These are phyloP conservation scores for Aleiodes testaceus DNA, from an alignment of 2,888 invertebrate species.

Conservation along the genomic window DNA sequence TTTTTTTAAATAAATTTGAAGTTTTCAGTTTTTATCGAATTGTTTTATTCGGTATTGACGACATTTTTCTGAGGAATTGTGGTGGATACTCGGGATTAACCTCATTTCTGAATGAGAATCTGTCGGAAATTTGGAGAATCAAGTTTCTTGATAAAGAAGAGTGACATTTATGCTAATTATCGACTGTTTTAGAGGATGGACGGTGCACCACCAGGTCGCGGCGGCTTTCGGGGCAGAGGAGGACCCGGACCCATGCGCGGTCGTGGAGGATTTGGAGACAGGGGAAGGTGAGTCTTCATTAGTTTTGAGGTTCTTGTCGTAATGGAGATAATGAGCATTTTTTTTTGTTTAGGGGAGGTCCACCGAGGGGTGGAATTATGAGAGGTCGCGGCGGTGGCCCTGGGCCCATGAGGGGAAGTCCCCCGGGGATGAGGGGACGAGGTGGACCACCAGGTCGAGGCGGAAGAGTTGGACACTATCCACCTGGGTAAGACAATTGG, in stretches of 20 bases:
- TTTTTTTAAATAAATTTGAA: not conserved
- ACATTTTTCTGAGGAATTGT: not conserved
- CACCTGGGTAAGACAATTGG: slow-evolving; percentile 63
- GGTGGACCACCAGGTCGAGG: slow-evolving; percentile 69
- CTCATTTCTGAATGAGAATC: not conserved
- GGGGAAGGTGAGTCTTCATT: slow-evolving; percentile 60
- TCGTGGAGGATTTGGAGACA: slow-evolving; percentile 67
- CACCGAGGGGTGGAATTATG: slow-evolving; percentile 69
- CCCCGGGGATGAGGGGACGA: slow-evolving; percentile 67
- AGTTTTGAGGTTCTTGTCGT: not conserved
- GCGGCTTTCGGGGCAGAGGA: slow-evolving; percentile 60
- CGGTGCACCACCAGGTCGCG: slow-evolving; percentile 56
- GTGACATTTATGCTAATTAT: not conserved
- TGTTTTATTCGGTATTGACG: not conserved
- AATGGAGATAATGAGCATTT: too few species aligned
- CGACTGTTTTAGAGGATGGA: slow-evolving; percentile 51
- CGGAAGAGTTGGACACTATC: slow-evolving; percentile 69
- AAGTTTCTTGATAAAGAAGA: not conserved
- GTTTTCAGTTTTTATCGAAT: not conserved
- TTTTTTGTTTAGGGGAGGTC: slow-evolving; percentile 60
- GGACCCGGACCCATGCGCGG: slow-evolving; percentile 67
- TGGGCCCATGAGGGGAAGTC: slow-evolving; percentile 69
- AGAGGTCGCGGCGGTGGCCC: slow-evolving; percentile 67
- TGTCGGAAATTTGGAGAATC: not conserved
- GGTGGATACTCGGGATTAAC: not conserved